Evolutionary conservation across 2,797 vertebrate species (phyloP), one percentile per base, ranked within the genome.

Genomic region (Enteromius argenteus): DNA sequence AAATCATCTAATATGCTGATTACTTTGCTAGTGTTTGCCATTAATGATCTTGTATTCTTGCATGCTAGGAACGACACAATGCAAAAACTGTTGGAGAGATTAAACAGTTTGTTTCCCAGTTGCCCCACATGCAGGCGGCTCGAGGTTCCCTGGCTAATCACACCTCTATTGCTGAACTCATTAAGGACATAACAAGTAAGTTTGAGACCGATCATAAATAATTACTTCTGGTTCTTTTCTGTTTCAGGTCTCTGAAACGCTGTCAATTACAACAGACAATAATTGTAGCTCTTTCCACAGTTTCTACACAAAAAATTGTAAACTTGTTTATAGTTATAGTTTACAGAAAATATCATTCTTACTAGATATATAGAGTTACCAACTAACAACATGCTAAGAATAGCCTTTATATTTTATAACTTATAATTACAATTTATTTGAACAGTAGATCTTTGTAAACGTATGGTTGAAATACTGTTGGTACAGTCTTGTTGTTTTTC

Each of bases 31-130:
- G 58, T 30, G 23, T 60, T 27, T 30, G 15, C 15, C 56, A 23
- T 37, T 5, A 42, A 66, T 30, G 7, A 42, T 94, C 96, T 89
- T 92, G 46, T 23, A 21, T 80, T 82, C 60, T 80, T 87, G 93
- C 77, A 0, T 60, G 89, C 53, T 90, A 99, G 98, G 98, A 98
- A 67, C 95, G 98, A 39, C 98, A 99, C 90, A 98, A 98, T 0
- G 98, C 98, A 0, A 99, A 98, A 93, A 99, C 98, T 0, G 98
- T 99, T 4, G 98, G 98, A 1, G 98, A 99, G 92, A 99, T 99
- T 76, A 99, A 99, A 92, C 98, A 99, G 93, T 99, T 99, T 88
- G 98, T 99, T 39, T 99, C 98, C 0, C 98, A 99, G 95, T 39
- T 99, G 89, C 98, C 98, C 3, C 98, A 99, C 92, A 99, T 99